Conservation (phyloP, 2,113 vertebrate genomes). For the Neodon shergylaensis region DNA sequence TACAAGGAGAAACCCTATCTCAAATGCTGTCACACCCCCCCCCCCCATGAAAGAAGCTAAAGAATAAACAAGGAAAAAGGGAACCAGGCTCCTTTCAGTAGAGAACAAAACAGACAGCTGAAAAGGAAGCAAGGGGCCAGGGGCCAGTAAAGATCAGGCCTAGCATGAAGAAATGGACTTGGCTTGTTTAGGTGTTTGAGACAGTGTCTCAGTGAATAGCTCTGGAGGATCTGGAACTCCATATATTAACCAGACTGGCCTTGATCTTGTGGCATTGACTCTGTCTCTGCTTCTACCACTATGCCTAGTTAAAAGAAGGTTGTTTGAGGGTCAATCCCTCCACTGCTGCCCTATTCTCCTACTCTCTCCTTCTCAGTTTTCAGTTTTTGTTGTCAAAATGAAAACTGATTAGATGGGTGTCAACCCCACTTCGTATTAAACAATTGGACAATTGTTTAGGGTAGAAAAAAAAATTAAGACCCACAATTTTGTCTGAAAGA, state of each 20-base stretch:
- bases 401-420: not conserved
- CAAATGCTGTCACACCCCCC: not conserved
- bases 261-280: not conserved
- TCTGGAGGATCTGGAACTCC: not conserved
- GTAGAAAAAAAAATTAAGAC: slow-evolving; percentile 11
- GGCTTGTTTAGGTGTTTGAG: not conserved
- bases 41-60: not conserved
- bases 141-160: not conserved
- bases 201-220: not conserved
- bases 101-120: not conserved
- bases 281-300: not conserved
- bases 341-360: not conserved
- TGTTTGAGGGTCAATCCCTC: not conserved
- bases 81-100: not conserved
- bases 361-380: not conserved
- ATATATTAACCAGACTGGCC: not conserved
- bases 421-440: not conserved
- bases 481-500: slow-evolving; percentile 30
- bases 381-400: slow-evolving; percentile 24
- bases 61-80: not conserved
- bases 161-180: not conserved
- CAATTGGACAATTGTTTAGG: not conserved
- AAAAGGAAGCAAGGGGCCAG: not conserved
- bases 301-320: not conserved
- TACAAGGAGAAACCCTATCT: not conserved